phyloP scores from a whole-genome alignment of 2,888 invertebrate genomes.

The Germaria angustata region DNA sequence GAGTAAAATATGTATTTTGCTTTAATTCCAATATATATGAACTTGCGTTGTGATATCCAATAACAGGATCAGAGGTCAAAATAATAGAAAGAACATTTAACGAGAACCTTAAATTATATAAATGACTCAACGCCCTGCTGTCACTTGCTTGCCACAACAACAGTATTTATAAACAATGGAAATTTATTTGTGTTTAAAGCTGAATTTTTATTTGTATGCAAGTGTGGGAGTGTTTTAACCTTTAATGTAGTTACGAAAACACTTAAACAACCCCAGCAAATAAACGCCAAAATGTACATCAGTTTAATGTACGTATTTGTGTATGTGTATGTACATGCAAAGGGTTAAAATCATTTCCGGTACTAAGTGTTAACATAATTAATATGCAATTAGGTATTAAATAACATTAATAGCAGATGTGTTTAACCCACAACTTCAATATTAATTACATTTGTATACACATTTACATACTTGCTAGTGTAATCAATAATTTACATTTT shows the following conservation, averaged over 20 bases:
- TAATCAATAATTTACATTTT: background rate
- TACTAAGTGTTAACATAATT: slow-evolving; percentile 57
- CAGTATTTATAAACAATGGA: background rate
- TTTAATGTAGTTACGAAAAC: background rate
- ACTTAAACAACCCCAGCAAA: background rate
- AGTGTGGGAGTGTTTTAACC: background rate
- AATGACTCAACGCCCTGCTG: background rate
- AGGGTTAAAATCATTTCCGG: slow-evolving; percentile 47
- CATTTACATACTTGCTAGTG: background rate
- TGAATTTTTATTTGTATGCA: background rate
- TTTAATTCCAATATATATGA: background rate
- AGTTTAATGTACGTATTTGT: background rate
- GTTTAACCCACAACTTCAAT: background rate
- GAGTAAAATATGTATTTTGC: slow-evolving; percentile 2
- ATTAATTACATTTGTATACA: background rate
- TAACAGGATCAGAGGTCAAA: background rate
- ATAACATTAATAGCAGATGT: slow-evolving; percentile 36
- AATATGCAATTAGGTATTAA: slow-evolving; percentile 50
- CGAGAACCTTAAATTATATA: background rate
- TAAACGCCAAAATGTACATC: background rate
- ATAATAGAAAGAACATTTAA: background rate
- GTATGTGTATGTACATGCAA: background rate
- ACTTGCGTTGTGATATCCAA: background rate
- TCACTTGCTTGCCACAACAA: background rate
- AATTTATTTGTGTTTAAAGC: background rate